Conservation (phyloP, 2,888 invertebrate genomes). For the Ceraclea dissimilis region DNA sequence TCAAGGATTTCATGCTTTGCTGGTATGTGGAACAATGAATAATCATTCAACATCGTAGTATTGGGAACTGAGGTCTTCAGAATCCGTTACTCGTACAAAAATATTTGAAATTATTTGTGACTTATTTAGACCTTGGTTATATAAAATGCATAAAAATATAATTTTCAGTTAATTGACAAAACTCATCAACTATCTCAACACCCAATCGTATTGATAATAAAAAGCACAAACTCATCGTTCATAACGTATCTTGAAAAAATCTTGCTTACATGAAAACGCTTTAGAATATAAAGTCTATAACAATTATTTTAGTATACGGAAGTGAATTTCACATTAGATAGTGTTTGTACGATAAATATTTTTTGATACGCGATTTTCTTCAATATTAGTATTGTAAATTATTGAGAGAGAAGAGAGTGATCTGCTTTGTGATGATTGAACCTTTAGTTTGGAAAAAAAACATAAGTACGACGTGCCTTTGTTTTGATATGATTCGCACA, state of each 20-base stretch:
- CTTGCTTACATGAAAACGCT: constrained; percentile 15
- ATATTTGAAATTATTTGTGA: too few species aligned
- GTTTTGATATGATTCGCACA: constrained; percentile 26
- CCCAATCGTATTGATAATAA: too few species aligned
- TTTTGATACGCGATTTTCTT: constrained; percentile 25
- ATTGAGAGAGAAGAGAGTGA: too few species aligned
- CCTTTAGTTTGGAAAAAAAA: constrained; percentile 4
- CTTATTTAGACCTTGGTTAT: too few species aligned
- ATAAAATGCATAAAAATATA: too few species aligned
- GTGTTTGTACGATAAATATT: constrained; percentile 19
- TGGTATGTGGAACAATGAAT: too few species aligned
- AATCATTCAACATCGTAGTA: too few species aligned
- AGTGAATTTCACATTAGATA: constrained; percentile 15
- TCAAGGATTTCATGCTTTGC: too few species aligned
- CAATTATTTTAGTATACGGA: constrained; percentile 24
- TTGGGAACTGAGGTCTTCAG: too few species aligned
- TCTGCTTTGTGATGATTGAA: constrained; percentile 4
- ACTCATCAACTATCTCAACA: too few species aligned
- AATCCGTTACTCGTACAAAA: too few species aligned
- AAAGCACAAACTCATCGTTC: background rate
- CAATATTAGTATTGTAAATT: constrained; percentile 24
- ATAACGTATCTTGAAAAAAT: constrained; percentile 9
- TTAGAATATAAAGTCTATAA: constrained; percentile 11
- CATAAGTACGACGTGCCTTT: constrained; percentile 28
- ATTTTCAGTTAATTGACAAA: too few species aligned